phyloP scores from a whole-genome alignment of 2,888 invertebrate species.

The Hirudinaria manillensis region DNA sequence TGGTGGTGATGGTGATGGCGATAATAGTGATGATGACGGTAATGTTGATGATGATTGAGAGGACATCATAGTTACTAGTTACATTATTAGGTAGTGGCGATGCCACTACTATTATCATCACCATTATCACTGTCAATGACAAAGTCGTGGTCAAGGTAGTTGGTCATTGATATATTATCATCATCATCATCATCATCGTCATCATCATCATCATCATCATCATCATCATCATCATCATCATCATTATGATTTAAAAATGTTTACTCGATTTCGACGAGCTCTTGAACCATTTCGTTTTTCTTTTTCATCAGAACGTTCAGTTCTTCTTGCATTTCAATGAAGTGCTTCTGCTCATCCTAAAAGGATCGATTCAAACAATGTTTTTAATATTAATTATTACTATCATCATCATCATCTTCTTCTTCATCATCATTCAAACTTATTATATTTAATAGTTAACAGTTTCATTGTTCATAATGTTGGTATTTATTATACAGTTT shows the following conservation, averaged over 20 bases:
- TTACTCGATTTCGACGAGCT: conserved; percentile 28
- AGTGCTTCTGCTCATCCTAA: conserved; percentile 18
- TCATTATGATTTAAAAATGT: neutral
- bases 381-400: neutral
- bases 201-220: neutral
- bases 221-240: neutral
- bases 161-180: neutral
- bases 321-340: conserved; percentile 1
- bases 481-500: no score
- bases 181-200: neutral
- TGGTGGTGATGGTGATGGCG: neutral
- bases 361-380: neutral
- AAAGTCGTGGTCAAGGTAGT: neutral
- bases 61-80: neutral
- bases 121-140: neutral
- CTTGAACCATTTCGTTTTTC: conserved; percentile 20
- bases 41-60: neutral
- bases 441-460: no score
- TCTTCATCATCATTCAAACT: neutral
- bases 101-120: neutral
- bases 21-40: conserved; percentile 3
- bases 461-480: no score
- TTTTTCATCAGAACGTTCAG: neutral
- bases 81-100: neutral
- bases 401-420: neutral